Conservation (phyloP, 2,797 vertebrate species). For the Pipistrellus nathusii region DNA sequence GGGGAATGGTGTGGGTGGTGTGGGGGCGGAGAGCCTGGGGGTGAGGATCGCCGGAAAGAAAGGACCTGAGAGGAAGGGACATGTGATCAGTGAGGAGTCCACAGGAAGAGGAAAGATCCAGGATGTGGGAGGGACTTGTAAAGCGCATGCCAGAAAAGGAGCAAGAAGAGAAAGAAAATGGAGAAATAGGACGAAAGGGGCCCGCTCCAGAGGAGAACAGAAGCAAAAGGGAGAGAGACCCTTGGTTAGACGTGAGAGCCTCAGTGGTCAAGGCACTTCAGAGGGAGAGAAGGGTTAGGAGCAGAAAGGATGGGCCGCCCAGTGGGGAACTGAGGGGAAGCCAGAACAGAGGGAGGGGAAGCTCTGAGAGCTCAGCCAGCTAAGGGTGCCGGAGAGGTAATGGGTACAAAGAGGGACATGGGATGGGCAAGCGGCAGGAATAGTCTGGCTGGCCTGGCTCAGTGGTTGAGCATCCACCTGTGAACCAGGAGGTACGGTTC, state of each 20-base stretch:
- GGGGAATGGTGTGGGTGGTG: not conserved
- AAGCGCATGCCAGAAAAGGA: fast-evolving
- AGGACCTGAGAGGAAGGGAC: not conserved
- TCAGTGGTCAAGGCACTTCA: not conserved
- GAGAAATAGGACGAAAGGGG: not conserved
- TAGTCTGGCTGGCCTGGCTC: no score
- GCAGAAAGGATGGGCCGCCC: not conserved
- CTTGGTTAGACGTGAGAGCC: not conserved
- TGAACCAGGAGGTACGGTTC: no score
- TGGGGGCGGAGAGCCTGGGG: not conserved
- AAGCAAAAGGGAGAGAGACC: not conserved
- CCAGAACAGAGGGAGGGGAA: not conserved
- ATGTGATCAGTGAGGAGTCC: not conserved
- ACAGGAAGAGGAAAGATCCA: no score
- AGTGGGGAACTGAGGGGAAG: not conserved
- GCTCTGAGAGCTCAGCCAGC: not conserved
- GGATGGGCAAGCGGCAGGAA: not conserved
- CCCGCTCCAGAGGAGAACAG: not conserved
- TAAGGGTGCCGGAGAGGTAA: not conserved
- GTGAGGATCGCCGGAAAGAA: not conserved
- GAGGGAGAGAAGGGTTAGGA: not conserved
- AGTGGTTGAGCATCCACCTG: no score
- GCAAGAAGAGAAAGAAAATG: not conserved
- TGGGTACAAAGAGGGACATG: no score
- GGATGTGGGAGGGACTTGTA: not conserved